Evolutionary conservation across 2,113 vertebrate genomes (phyloP), one percentile per base, ranked within the genome.

Genomic region (Neomonachus schauinslandi): DNA sequence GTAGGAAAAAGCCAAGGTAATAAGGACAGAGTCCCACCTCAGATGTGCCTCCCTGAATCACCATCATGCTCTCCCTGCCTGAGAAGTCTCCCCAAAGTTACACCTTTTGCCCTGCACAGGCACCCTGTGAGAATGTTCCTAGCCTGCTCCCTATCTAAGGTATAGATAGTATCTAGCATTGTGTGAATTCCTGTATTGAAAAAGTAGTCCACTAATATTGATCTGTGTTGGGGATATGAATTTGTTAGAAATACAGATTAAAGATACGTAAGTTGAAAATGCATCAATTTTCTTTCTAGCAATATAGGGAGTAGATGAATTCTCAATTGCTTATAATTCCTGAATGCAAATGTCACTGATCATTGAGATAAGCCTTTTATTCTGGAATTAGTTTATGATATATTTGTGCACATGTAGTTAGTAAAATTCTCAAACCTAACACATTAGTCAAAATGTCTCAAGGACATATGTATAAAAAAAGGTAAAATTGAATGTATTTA

Each of bases 401-500:
- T 88, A 81, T 92, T 61, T 92, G 61, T 94, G n/a, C 42, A 80
- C 80, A 59, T 89, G 53, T 72, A 95, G 65, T 88, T 91, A 92
- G 89, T 39, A 53, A 91, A 91, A 97, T 63, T 76, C 90, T 97
- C 39, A 89, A 77, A 89, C n/a, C 49, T 94, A 94, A 72, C 71
- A 92, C 55, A 71, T 95, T 96, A 97, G 87, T 95, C 95, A 96
- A 90, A 84, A 96, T 91, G 55, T 94, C 91, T 97, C 61, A 53
- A 82, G 74, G 91, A 96, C 36, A 72, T 87, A 94, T 96, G 82
- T 76, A 67, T 95, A 65, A 46, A 83, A 93, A 93, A 94, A 94
- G 69, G 96, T 97, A 98, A 96, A 97, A 77, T 61, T 89, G 94
- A 95, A 96, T 94, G 94, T 97, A 96, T 98, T 96, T 97, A 94